Evolutionary conservation across 2,888 invertebrate genomes (phyloP).

Genomic region (Oscheius sp.): DNA sequence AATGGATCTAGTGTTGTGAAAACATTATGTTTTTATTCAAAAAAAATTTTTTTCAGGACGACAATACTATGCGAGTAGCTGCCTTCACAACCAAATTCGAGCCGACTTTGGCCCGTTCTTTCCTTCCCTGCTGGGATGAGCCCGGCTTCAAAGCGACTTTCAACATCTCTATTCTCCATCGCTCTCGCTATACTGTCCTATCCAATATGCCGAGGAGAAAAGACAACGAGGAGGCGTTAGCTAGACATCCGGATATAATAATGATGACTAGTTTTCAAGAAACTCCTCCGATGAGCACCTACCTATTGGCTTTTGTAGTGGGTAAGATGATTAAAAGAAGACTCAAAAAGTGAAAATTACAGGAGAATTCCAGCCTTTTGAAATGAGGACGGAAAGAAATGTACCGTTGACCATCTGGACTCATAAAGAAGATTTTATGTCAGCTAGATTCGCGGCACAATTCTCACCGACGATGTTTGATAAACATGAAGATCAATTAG

Average conservation of each 20-base stretch:
- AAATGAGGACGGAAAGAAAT: conserved; percentile 59
- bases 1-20: too few species aligned
- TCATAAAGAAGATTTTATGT: conserved; percentile 52
- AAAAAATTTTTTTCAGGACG: conserved; percentile 24
- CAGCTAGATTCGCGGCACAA: conserved; percentile 60
- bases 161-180: conserved; percentile 58
- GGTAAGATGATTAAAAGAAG: conserved; percentile 40
- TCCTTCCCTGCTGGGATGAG: conserved; percentile 69
- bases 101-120: conserved; percentile 63
- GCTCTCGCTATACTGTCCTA: conserved; percentile 37
- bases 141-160: conserved; percentile 65
- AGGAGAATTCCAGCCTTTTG: conserved; percentile 61
- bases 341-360: conserved; percentile 15
- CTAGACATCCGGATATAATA: background rate
- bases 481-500: conserved; percentile 61
- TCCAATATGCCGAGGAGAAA: conserved; percentile 46
- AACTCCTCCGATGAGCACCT: conserved; percentile 72
- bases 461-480: conserved; percentile 65
- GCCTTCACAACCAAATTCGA: conserved; percentile 68
- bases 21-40: too few species aligned
- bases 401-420: conserved; percentile 65
- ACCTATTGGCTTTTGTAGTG: conserved; percentile 70
- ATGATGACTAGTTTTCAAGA: conserved; percentile 61
- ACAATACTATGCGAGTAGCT: conserved; percentile 33
- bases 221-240: background rate